These are phyloP conservation scores for Cheiracanthium punctorium DNA, from an alignment of 2,888 invertebrate genomes.

Conservation along the genomic window DNA sequence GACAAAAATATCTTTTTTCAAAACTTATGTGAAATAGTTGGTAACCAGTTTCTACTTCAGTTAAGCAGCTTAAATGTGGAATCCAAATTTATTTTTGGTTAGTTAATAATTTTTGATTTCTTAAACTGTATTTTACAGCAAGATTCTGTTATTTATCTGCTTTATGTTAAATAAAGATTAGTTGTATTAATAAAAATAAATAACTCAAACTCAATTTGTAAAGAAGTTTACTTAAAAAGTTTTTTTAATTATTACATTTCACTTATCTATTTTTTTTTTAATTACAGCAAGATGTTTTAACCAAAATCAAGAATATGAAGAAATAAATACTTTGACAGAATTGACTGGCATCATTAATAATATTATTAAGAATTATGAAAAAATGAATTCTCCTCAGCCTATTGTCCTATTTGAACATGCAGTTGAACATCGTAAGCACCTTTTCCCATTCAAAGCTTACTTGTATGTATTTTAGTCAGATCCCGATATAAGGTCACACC, in stretches of 20 bases:
- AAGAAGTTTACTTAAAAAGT: too few species aligned
- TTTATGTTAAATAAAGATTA: neutral
- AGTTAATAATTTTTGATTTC: neutral
- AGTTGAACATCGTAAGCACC: slow-evolving; percentile 37
- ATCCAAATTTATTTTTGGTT: neutral
- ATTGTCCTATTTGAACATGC: neutral
- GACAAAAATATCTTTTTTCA: slow-evolving; percentile 87
- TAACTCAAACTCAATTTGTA: too few species aligned
- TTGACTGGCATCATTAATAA: neutral
- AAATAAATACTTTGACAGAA: neutral
- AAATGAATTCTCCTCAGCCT: neutral
- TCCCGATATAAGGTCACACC: too few species aligned
- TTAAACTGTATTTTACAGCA: too few species aligned
- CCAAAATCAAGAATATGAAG: slow-evolving; percentile 16
- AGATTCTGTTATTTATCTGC: too few species aligned
- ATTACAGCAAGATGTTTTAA: slow-evolving; percentile 28
- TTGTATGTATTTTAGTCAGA: too few species aligned
- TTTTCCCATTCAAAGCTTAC: too few species aligned
- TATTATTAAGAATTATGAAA: neutral
- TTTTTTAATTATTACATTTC: neutral
- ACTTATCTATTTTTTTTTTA: neutral
- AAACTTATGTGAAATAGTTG: slow-evolving; percentile 7
- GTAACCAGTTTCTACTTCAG: slow-evolving; percentile 27
- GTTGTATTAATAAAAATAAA: neutral
- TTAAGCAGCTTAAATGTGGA: neutral